These are phyloP conservation scores for Exaiptasia diaphana DNA, from an alignment of 64 coral and sea anemone genomes.

Conservation along the genomic window DNA sequence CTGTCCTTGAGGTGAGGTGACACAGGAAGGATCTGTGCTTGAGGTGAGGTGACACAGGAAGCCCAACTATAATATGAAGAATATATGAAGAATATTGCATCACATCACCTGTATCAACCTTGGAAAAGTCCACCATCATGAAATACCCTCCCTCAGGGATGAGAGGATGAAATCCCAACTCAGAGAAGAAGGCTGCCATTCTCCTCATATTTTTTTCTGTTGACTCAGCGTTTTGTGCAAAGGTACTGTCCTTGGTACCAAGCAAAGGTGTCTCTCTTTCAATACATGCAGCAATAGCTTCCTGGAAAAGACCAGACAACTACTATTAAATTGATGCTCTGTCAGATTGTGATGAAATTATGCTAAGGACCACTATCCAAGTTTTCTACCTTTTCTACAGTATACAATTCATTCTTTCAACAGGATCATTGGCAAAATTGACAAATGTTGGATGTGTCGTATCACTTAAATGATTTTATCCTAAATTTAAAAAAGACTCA, in stretches of 20 bases:
- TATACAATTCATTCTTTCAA: too few species aligned
- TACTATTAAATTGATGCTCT: too few species aligned
- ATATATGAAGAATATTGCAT: not conserved
- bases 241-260: conserved; percentile 66
- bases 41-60: too few species aligned
- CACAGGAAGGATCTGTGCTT: too few species aligned
- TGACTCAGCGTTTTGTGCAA: conserved; percentile 47
- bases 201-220: conserved; percentile 66
- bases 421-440: too few species aligned
- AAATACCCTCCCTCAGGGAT: conserved; percentile 96
- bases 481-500: too few species aligned
- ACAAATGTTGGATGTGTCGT: too few species aligned
- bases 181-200: conserved; percentile 54
- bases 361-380: too few species aligned
- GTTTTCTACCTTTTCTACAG: too few species aligned
- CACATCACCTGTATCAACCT: conserved; percentile 52
- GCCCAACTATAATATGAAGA: not conserved
- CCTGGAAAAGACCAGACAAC: conserved; percentile 65
- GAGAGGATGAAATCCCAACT: conserved; percentile 80
- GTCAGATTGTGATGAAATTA: too few species aligned
- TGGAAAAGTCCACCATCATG: conserved; percentile 89
- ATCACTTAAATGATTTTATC: too few species aligned
- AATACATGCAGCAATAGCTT: conserved; percentile 77
- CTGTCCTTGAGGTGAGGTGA: not conserved
- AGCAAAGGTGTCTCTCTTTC: conserved; percentile 71